Evolutionary conservation across 23 tunicate genomes (phyloP).

Genomic region (Trididemnum miniatum): DNA sequence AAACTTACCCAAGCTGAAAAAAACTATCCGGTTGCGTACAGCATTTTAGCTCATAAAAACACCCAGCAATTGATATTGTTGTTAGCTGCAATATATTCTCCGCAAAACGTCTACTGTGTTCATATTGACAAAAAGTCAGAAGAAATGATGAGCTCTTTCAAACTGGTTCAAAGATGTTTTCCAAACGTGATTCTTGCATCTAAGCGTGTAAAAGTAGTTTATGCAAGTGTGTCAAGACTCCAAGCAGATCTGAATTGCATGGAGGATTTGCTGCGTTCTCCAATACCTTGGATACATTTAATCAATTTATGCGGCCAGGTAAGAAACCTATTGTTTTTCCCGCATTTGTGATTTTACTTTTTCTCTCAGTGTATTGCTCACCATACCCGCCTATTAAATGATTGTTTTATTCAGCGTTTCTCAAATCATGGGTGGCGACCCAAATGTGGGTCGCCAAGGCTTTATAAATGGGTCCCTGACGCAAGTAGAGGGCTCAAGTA

Average conservation of each 20-base stretch:
- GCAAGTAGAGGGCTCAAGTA: no score
- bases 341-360: no score
- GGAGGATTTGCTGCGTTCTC: slow-evolving; percentile 43
- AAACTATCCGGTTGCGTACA: slow-evolving; percentile 63
- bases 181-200: slow-evolving; percentile 59
- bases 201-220: slow-evolving; percentile 32
- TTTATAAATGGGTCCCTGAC: no score
- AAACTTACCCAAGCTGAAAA: slow-evolving; percentile 2
- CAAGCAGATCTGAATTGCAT: slow-evolving; percentile 79
- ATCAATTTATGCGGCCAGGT: slow-evolving; percentile 89
- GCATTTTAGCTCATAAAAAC: slow-evolving; percentile 47
- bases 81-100: slow-evolving; percentile 59
- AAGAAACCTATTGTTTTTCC: no score
- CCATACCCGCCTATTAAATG: no score
- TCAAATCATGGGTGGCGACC: no score
- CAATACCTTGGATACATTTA: slow-evolving; percentile 54
- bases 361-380: no score
- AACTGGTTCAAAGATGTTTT: slow-evolving; percentile 41
- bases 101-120: slow-evolving; percentile 67
- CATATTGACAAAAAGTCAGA: slow-evolving; percentile 57
- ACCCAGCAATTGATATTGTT: slow-evolving; percentile 56
- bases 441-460: no score
- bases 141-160: background rate
- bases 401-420: no score
- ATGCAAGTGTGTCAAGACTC: slow-evolving; percentile 54